Base-by-base conservation (phyloP, 2,797 vertebrate species). In the Acropternis orthonyx region DNA sequence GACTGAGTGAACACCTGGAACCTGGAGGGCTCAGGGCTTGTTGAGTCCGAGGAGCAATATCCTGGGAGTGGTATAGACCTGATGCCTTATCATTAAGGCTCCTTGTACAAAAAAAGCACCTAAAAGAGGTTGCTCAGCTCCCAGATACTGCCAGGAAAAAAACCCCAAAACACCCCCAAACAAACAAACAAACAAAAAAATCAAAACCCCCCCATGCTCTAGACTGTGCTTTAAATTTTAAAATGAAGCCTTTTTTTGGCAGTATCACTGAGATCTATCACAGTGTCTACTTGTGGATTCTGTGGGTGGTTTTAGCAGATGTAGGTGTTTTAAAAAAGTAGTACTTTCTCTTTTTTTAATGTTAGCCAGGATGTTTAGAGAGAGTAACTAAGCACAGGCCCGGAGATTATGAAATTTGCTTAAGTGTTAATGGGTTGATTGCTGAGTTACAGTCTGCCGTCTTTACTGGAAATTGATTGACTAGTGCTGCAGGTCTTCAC, bases 381-480 rank as follows among this genome's bases (percentile, higher is more conserved):
- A 98, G 97, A 97, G 98, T 98, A 98, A 98, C 98, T 98, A 99
- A 99, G 98, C 98, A 98, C 98, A 98, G 97, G 97, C 97, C 84
- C 87, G 96, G 97, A 98, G 99, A 99, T 99, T 99, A 99, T 98
- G 98, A 99, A 99, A 99, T 99, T 99, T 99, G 98, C 98, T 98
- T 99, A 99, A 99, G 98, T 99, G 98, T 98, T 99, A 99, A 99
- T 99, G 98, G 98, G 98, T 98, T 99, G 98, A 99, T 99, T 98
- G 98, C 97, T 39, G 94, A 97, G 96, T 96, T 96, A 94, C 96
- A 98, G 98, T 97, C 97, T 88, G 96, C 97, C 93, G 97, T 98
- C 98, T 96, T 95, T 92, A 78, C 95, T 98, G 95, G 97, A 97
- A 98, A 98, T 98, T 99, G 99, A 99, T 99, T 99, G 99, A 99